These are phyloP conservation scores for Amphipoea oculea DNA, from an alignment of 2,888 invertebrate genomes.

Conservation along the genomic window DNA sequence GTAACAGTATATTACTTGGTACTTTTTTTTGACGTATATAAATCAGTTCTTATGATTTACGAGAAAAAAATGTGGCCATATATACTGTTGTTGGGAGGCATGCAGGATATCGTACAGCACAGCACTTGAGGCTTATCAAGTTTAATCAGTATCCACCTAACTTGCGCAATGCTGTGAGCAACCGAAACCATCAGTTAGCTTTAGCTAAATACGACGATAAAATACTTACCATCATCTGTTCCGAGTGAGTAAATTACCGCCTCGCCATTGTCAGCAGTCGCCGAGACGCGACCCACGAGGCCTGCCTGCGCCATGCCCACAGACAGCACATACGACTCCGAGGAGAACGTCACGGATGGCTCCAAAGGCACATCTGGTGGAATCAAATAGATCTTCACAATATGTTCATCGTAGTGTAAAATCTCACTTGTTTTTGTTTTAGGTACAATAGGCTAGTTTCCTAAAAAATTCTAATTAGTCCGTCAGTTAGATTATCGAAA, in stretches of 20 bases:
- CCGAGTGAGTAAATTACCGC: conserved; percentile 76
- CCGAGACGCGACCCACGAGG: conserved; percentile 77
- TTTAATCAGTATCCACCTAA: neutral
- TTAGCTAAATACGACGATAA: neutral
- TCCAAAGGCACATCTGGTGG: conserved; percentile 13
- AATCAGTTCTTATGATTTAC: neutral
- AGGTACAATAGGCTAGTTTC: no score
- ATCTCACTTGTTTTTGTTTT: neutral
- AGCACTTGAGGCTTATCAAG: neutral
- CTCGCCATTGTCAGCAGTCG: conserved; percentile 81
- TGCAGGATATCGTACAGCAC: neutral
- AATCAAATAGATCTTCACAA: conserved; percentile 4
- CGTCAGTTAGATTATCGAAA: no score
- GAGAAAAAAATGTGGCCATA: neutral
- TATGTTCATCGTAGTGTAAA: neutral
- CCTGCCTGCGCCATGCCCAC: conserved; percentile 78
- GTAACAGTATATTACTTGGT: neutral
- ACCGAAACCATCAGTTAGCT: no score
- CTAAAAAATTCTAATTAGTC: no score
- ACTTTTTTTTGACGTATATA: neutral
- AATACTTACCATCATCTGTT: conserved; percentile 75
- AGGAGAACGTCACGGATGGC: conserved; percentile 74
- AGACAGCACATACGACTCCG: conserved; percentile 76
- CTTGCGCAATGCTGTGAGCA: no score
- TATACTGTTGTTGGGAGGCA: neutral